Evolutionary conservation across 2,113 vertebrate species (phyloP).

Genomic region (Phalacrocorax carbo): DNA sequence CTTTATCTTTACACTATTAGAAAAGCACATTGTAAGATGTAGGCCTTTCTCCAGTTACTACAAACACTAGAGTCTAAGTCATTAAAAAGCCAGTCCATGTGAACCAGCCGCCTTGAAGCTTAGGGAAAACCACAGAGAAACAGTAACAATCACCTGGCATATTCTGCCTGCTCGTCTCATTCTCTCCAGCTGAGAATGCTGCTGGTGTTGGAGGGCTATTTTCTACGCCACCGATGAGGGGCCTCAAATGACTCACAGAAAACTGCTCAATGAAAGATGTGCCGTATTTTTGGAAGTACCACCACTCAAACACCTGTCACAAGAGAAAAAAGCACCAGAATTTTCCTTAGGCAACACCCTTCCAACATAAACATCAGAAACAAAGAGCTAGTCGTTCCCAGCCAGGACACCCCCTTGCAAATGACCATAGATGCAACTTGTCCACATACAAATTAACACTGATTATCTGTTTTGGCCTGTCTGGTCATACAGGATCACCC

Average conservation of each 20-base stretch:
- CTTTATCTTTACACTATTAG: neutral
- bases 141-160: slow-evolving; percentile 83
- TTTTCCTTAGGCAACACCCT: neutral
- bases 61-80: neutral
- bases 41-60: neutral
- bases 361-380: neutral
- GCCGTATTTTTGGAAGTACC: slow-evolving; percentile 97
- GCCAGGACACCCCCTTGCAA: neutral
- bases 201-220: slow-evolving; percentile 77
- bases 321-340: slow-evolving; percentile 16
- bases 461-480: neutral
- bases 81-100: neutral
- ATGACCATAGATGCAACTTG: neutral
- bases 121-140: neutral
- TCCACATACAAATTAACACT: neutral
- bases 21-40: fast-evolving
- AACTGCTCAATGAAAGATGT: slow-evolving; percentile 98
- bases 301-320: slow-evolving; percentile 96
- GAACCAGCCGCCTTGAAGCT: neutral
- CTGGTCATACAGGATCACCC: neutral
- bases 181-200: slow-evolving; percentile 84
- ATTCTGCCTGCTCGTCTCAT: slow-evolving; percentile 82
- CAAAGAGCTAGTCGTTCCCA: neutral
- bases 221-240: slow-evolving; percentile 89
- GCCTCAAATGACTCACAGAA: slow-evolving; percentile 92